Evolutionary conservation across 1,140 invertebrate species (phyloP), one percentile per base, ranked within the genome.

Genomic region (Armadillidium nasatum): DNA sequence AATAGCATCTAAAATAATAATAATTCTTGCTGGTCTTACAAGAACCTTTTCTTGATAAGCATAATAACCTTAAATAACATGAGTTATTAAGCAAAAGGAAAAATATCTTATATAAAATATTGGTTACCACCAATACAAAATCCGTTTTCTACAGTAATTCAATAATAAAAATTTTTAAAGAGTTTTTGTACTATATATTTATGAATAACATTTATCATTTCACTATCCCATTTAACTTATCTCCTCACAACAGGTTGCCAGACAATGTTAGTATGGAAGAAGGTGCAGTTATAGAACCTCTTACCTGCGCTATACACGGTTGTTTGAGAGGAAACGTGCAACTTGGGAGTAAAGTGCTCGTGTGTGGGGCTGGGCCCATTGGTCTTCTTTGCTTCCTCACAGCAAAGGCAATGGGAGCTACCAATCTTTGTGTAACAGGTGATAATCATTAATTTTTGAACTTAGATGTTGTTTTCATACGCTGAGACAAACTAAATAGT

Each of bases 291-390:
- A 84, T 97, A 68, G 96, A 98, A 83, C 96, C 96, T 0, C 84
- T 98, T 7, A 91, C 94, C 0, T 94, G 97, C 23, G 95, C 90
- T 11, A 93, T 98, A 0, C 94, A 97, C 84, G 94, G 93, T 66
- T 96, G 94, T 82, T 88, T 91, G 78, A 88, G 94, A 72, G 94
- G 89, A 6, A 87, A 88, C 4, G 88, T 94, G 72, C 87, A 84
- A 45, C 87, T 91, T 10, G 94, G 93, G 0, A 89, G 89, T 21
- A 88, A 86, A 45, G 92, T 97, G 60, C 87, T 98, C 3, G 90
- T 98, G 81, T 87, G 92, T 74, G 96, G 96, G 21, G 93, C 94
- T 44, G 96, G 95, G 23, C 94, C 96, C 0, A 96, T 98, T 81
- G 96, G 96, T 22, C 87, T 98, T 7, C 89, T 96, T 0, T 91